Conservation (phyloP, 2,888 invertebrate species). For the Steromphala cineraria region DNA sequence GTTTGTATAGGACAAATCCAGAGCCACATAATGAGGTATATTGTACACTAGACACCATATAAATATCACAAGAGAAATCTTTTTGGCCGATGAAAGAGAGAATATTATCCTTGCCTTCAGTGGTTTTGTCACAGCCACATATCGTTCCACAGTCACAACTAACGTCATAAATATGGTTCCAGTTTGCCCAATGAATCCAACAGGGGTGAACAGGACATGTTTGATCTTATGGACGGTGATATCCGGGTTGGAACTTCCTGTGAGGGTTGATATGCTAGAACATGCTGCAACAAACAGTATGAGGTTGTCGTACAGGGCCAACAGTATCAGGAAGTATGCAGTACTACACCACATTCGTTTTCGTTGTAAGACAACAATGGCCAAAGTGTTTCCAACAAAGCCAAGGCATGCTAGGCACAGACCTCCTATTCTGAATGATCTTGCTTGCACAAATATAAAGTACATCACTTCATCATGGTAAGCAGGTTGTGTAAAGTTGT, state of each 20-base stretch:
- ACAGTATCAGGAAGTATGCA: conserved; percentile 28
- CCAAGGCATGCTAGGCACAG: background rate
- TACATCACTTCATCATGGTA: background rate
- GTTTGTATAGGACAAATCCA: background rate
- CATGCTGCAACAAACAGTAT: conserved; percentile 23
- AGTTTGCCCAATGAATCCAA: conserved; percentile 26
- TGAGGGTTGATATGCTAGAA: conserved; percentile 8
- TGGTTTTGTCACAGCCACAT: conserved; percentile 28
- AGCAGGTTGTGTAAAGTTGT: too few species aligned
- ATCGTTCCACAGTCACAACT: conserved; percentile 30
- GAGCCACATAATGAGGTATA: conserved; percentile 1
- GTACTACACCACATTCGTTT: conserved; percentile 32
- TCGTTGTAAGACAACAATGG: conserved; percentile 30
- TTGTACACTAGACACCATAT: conserved; percentile 17
- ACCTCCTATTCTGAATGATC: background rate
- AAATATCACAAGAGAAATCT: conserved; percentile 28
- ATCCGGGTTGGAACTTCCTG: background rate
- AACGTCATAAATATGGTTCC: conserved; percentile 33
- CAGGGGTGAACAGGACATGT: conserved; percentile 22
- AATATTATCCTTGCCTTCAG: conserved; percentile 29
- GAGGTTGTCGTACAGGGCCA: conserved; percentile 31
- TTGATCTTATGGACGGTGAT: background rate
- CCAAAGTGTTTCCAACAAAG: conserved; percentile 27
- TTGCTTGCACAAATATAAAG: background rate
- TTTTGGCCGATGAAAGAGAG: conserved; percentile 20